These are phyloP conservation scores for Gasterosteus aculeatus DNA, from an alignment of 2,113 vertebrate species.

Conservation along the genomic window DNA sequence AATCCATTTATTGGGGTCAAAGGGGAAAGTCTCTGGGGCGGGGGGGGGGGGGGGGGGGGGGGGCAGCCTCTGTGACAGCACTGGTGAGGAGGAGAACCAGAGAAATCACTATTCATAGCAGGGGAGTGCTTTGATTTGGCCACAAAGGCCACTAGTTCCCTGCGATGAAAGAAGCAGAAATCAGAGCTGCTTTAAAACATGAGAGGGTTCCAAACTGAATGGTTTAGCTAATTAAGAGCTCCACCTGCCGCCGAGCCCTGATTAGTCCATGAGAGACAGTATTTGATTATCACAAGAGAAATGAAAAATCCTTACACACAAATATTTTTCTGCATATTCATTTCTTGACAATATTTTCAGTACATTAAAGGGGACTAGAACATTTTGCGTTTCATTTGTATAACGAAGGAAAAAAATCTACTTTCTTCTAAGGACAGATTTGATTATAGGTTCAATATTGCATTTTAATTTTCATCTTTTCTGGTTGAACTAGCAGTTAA, in stretches of 20 bases:
- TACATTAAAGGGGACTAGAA: background rate
- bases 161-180: constrained; percentile 61
- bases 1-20: constrained; percentile 81
- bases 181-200: constrained; percentile 62
- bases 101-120: constrained; percentile 69
- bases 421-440: background rate
- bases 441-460: background rate
- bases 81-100: constrained; percentile 54
- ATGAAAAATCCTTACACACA: background rate
- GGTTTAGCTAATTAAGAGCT: constrained; percentile 74
- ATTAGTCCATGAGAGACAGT: constrained; percentile 20
- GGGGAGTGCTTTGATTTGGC: constrained; percentile 69
- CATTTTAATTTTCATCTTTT: background rate
- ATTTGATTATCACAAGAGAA: constrained; percentile 11
- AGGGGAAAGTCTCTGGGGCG: constrained; percentile 73
- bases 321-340: background rate
- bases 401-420: too few species aligned
- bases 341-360: background rate
- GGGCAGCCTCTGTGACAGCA: constrained; percentile 64
- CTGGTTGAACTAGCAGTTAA: background rate
- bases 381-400: background rate
- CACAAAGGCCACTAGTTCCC: constrained; percentile 70
- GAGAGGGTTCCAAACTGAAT: constrained; percentile 60
- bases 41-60: constrained; percentile 72
- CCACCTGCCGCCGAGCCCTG: constrained; percentile 67